Conservation (phyloP, 2,113 vertebrate species). For the Cettia cetti region DNA sequence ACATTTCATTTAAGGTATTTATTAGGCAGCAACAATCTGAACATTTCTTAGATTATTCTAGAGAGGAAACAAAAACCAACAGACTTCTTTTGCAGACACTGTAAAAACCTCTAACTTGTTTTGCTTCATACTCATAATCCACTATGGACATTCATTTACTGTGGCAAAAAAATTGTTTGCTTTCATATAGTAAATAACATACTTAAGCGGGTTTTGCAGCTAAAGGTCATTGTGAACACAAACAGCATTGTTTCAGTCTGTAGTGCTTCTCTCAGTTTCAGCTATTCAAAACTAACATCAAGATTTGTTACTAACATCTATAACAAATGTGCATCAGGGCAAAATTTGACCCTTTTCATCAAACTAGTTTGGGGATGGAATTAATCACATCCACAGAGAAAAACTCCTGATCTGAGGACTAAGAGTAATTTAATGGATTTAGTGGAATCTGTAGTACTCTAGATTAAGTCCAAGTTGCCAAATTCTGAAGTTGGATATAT, state of each 20-base stretch:
- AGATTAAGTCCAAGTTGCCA: background rate
- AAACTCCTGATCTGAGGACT: background rate
- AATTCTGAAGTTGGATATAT: background rate
- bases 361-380: background rate
- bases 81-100: background rate
- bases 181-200: constrained; percentile 7
- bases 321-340: background rate
- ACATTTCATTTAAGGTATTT: constrained; percentile 62
- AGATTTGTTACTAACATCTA: background rate
- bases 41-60: background rate
- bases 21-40: constrained; percentile 17
- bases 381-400: background rate
- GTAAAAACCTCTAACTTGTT: background rate
- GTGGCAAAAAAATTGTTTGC: background rate
- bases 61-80: background rate
- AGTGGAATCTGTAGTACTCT: background rate
- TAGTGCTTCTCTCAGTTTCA: background rate
- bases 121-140: background rate
- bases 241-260: background rate
- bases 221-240: constrained; percentile 18
- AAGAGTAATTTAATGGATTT: background rate
- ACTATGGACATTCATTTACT: background rate
- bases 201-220: background rate
- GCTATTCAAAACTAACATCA: background rate
- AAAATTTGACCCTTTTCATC: background rate